Conservation (phyloP, 2,797 vertebrate genomes). For the Lacerta bilineata region DNA sequence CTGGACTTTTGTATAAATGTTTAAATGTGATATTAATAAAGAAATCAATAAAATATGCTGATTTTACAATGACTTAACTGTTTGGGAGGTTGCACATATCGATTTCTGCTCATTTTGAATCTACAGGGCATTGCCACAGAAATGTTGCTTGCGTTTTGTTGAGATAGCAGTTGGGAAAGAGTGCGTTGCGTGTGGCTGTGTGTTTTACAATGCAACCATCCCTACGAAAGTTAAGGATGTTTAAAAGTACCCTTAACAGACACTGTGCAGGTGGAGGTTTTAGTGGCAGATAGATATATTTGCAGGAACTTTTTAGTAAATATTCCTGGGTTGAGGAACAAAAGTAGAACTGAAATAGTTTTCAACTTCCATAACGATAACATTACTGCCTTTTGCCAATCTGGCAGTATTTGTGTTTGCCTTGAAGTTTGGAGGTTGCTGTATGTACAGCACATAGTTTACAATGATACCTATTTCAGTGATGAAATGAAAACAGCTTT, state of each 20-base stretch:
- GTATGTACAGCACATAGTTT: constrained; percentile 38
- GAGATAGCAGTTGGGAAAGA: constrained; percentile 35
- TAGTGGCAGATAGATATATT: constrained; percentile 26
- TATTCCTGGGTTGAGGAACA: constrained; percentile 36
- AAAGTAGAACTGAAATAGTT: constrained; percentile 57
- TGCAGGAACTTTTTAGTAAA: constrained; percentile 60
- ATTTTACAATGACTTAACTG: constrained; percentile 80
- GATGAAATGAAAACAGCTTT: constrained; percentile 46
- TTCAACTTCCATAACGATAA: constrained; percentile 61
- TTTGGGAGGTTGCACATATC: constrained; percentile 68
- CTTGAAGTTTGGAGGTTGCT: constrained; percentile 42
- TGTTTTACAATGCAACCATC: neutral
- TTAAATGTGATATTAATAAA: constrained; percentile 78
- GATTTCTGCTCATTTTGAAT: constrained; percentile 49
- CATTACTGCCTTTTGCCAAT: constrained; percentile 55
- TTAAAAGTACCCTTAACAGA: constrained; percentile 28
- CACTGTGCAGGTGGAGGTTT: constrained; percentile 40
- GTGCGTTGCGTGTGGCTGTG: constrained; percentile 21
- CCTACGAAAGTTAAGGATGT: constrained; percentile 31
- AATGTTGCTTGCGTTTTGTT: constrained; percentile 29
- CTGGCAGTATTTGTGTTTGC: constrained; percentile 67
- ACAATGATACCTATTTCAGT: constrained; percentile 44
- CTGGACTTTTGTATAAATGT: constrained; percentile 77
- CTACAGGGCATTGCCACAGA: neutral
- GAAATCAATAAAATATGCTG: constrained; percentile 80